A percentile compares a stretch with the other conserved stretches of the same genome.
Evolutionary conservation across 2,113 vertebrate genomes (phyloP).

Genomic region (Ploceus nigricollis): DNA sequence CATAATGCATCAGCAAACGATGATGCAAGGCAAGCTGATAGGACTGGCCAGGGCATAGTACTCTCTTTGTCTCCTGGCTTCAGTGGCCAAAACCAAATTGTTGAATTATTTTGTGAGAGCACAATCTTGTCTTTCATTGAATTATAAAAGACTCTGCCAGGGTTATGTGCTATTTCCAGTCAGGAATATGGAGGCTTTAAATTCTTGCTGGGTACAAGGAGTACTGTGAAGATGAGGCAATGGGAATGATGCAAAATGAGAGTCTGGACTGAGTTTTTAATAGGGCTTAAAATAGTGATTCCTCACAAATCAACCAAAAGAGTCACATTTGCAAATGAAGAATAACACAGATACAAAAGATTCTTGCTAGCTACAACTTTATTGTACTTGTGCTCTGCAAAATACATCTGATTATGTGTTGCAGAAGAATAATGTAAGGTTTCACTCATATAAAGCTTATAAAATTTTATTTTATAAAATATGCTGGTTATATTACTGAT

Average conservation of each 20-base stretch:
- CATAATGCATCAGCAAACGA: slow-evolving; percentile 51
- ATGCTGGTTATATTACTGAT: background rate
- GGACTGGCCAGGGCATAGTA: slow-evolving; percentile 57
- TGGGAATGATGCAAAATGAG: slow-evolving; percentile 17
- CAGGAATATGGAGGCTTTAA: slow-evolving; percentile 60
- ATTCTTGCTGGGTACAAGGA: slow-evolving; percentile 51
- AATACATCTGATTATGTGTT: background rate
- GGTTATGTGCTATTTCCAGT: slow-evolving; percentile 71
- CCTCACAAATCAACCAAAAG: background rate
- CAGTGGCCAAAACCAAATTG: slow-evolving; percentile 61
- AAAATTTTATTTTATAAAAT: background rate
- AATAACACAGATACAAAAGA: background rate
- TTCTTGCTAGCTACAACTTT: background rate
- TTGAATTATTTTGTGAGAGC: slow-evolving; percentile 73
- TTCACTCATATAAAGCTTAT: background rate
- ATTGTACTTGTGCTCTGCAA: background rate
- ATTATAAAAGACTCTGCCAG: slow-evolving; percentile 62
- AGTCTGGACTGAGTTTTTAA: slow-evolving; percentile 22
- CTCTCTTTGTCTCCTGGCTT: slow-evolving; percentile 68
- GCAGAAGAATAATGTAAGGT: background rate
- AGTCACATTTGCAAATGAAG: background rate
- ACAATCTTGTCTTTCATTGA: slow-evolving; percentile 78
- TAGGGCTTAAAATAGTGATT: slow-evolving; percentile 1
- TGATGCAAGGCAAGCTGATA: slow-evolving; percentile 46
- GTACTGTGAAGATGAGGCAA: slow-evolving; percentile 57